A percentile compares a stretch with the other conserved stretches of the same genome.
Evolutionary conservation across 2,113 vertebrate genomes (phyloP).

Genomic region (Epinephelus lanceolatus): DNA sequence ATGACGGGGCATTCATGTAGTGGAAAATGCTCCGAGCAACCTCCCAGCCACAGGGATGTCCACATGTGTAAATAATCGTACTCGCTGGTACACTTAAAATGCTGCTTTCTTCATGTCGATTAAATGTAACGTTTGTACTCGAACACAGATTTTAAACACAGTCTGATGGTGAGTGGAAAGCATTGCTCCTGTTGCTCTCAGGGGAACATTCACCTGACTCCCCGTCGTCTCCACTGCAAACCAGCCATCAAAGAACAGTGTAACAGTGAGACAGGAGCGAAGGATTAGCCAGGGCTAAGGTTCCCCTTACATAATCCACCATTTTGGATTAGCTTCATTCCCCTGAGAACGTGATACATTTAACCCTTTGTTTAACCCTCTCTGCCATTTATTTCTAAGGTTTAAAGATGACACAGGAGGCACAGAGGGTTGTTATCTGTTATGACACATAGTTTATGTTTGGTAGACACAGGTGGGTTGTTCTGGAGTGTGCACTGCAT

Average conservation of each 20-base stretch:
- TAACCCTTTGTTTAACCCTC: conserved; percentile 28
- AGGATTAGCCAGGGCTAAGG: conserved; percentile 54
- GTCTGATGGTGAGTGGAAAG: not conserved
- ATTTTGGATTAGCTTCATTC: conserved; percentile 61
- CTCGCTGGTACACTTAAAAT: not conserved
- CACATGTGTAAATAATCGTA: conserved; percentile 1
- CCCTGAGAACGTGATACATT: conserved; percentile 52
- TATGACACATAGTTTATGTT: conserved; percentile 1
- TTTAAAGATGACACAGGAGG: conserved; percentile 3
- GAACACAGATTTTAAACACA: not conserved
- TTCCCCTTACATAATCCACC: conserved; percentile 66
- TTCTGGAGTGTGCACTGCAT: not conserved
- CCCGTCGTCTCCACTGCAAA: conserved; percentile 19
- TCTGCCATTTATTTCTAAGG: too few relatives aligned
- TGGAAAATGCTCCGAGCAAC: conserved; percentile 30
- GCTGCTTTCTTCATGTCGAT: not conserved
- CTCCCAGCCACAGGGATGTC: not conserved
- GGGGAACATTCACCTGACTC: conserved; percentile 39
- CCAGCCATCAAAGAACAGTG: conserved; percentile 40
- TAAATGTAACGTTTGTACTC: not conserved
- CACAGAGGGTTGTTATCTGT: not conserved
- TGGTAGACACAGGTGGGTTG: not conserved
- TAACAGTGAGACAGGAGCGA: conserved; percentile 41
- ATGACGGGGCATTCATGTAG: conserved; percentile 9
- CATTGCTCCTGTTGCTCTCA: conserved; percentile 3